phyloP scores from a whole-genome alignment of 2,113 vertebrate genomes.

The Amphilophus citrinellus region DNA sequence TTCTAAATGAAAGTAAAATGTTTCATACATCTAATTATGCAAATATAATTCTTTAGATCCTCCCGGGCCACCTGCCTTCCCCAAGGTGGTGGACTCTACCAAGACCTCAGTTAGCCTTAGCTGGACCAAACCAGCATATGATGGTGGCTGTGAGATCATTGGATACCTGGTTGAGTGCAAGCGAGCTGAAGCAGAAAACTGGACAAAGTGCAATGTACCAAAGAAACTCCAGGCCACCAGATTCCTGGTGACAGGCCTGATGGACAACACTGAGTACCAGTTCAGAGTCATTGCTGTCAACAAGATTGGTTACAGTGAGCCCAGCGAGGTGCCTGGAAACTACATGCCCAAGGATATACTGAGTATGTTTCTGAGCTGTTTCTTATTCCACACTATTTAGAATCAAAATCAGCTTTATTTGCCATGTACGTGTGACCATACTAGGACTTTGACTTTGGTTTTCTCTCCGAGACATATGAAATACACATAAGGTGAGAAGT shows the following conservation, averaged over 20 bases:
- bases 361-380: constrained; percentile 82
- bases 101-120: constrained; percentile 90
- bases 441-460: too few species aligned
- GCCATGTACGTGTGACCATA: too few species aligned
- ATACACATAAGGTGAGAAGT: too few species aligned
- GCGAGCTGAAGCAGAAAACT: constrained; percentile 88
- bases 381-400: background rate
- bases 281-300: constrained; percentile 95
- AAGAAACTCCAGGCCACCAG: constrained; percentile 91
- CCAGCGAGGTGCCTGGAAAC: constrained; percentile 95
- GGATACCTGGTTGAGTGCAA: constrained; percentile 96
- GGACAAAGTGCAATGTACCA: constrained; percentile 95
- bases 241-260: constrained; percentile 89
- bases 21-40: background rate
- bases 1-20: too few species aligned
- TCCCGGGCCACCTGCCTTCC: constrained; percentile 96
- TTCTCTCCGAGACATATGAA: too few species aligned
- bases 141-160: constrained; percentile 96
- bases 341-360: constrained; percentile 94
- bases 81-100: constrained; percentile 94
- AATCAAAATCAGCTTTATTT: too few species aligned
- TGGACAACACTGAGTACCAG: constrained; percentile 91
- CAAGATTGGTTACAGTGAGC: constrained; percentile 95
- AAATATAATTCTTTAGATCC: constrained; percentile 84
- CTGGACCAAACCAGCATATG: constrained; percentile 97